These are phyloP conservation scores for Mnemiopsis leidyi DNA, from an alignment of 37 sponge, comb jelly and placozoan species.

Conservation along the genomic window DNA sequence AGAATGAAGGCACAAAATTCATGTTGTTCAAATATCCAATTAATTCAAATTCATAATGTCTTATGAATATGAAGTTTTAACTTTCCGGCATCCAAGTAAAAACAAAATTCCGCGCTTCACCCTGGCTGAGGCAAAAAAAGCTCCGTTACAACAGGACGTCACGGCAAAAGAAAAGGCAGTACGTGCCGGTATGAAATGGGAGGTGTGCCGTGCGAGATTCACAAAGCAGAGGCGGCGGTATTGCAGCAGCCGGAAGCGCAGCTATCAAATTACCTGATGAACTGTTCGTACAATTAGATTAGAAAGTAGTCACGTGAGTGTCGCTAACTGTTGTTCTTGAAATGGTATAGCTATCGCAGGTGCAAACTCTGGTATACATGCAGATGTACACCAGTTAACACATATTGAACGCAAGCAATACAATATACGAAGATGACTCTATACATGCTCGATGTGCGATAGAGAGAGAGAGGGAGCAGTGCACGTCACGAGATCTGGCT, in stretches of 20 bases:
- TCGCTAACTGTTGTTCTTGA: not conserved
- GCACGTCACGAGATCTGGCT: not conserved
- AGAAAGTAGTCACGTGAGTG: not conserved
- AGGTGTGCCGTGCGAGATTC: not conserved
- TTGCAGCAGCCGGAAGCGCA: not conserved
- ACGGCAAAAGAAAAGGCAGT: too few relatives aligned
- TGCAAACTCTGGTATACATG: not conserved
- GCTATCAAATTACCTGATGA: not conserved
- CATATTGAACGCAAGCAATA: not conserved
- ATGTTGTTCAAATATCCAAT: too few relatives aligned
- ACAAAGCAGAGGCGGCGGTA: not conserved
- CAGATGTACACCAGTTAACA: not conserved
- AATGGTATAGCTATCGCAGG: not conserved
- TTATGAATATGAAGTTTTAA: too few relatives aligned
- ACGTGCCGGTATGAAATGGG: too few relatives aligned
- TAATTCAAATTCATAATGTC: too few relatives aligned
- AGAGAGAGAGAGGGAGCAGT: not conserved
- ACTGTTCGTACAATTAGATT: not conserved
- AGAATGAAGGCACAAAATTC: too few relatives aligned
- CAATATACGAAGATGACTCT: not conserved
- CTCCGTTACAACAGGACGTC: too few relatives aligned
- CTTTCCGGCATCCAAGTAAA: too few relatives aligned
- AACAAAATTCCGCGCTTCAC: too few relatives aligned
- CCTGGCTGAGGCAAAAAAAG: too few relatives aligned
- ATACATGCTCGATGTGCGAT: not conserved